Evolutionary conservation across 2,888 invertebrate genomes (phyloP).

Genomic region (Fragum sueziense): DNA sequence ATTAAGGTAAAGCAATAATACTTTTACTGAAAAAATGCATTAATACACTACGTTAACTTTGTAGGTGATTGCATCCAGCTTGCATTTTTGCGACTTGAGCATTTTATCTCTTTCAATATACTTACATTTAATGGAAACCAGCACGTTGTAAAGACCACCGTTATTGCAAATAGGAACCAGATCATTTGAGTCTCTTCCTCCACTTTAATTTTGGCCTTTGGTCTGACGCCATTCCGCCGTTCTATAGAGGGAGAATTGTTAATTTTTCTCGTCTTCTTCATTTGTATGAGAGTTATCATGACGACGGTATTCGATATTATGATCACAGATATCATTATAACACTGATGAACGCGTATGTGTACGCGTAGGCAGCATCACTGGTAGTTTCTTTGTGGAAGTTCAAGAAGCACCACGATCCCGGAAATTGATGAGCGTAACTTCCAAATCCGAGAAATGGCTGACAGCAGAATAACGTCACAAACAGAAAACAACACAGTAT

Average conservation of each 20-base stretch:
- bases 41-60: no score
- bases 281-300: slow-evolving; percentile 72
- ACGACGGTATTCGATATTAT: slow-evolving; percentile 70
- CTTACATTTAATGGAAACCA: slow-evolving; percentile 81
- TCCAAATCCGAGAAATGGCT: slow-evolving; percentile 80
- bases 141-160: slow-evolving; percentile 78
- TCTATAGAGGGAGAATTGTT: slow-evolving; percentile 67
- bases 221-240: slow-evolving; percentile 47
- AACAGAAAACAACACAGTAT: slow-evolving; percentile 71
- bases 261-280: slow-evolving; percentile 65
- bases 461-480: slow-evolving; percentile 71
- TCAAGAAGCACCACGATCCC: slow-evolving; percentile 81
- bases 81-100: no score
- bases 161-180: slow-evolving; percentile 79
- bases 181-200: slow-evolving; percentile 81
- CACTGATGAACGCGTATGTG: slow-evolving; percentile 75
- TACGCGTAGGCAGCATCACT: slow-evolving; percentile 74
- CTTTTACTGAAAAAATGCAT: no score
- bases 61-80: no score
- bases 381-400: slow-evolving; percentile 74
- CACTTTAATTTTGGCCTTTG: slow-evolving; percentile 61
- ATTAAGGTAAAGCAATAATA: no score
- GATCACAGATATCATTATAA: slow-evolving; percentile 70
- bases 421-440: slow-evolving; percentile 81
- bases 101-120: no score